Conservation (phyloP, 2,797 vertebrate genomes). For the Fistularia tabacaria region DNA sequence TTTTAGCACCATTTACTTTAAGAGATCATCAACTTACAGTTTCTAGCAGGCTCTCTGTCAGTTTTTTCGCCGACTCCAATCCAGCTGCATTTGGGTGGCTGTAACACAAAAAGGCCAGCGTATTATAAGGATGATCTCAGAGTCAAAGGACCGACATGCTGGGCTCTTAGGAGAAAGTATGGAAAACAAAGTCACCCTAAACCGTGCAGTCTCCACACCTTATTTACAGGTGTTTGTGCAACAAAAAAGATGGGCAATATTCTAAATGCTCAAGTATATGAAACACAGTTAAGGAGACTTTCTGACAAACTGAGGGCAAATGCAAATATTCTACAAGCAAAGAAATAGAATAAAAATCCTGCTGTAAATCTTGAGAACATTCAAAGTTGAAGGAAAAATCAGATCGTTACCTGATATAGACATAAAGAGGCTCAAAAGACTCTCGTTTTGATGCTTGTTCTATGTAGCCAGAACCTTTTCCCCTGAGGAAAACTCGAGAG, state of each 20-base stretch:
- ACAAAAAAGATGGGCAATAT: too few relatives aligned
- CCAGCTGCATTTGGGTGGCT: constrained; percentile 78
- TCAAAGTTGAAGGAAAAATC: not conserved
- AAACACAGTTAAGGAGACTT: too few relatives aligned
- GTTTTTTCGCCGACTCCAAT: constrained; percentile 77
- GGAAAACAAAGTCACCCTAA: too few relatives aligned
- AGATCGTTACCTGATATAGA: constrained; percentile 77
- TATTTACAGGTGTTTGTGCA: too few relatives aligned
- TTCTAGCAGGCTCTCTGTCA: constrained; percentile 78
- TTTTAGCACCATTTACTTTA: not conserved
- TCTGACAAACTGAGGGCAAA: too few relatives aligned
- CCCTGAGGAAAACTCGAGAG: constrained; percentile 78
- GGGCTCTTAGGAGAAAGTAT: too few relatives aligned
- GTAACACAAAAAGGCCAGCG: constrained; percentile 23
- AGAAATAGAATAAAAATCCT: too few relatives aligned
- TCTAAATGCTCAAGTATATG: too few relatives aligned
- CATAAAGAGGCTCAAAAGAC: constrained; percentile 81
- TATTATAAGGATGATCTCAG: too few relatives aligned
- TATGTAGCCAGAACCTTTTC: constrained; percentile 80
- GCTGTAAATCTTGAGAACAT: not conserved
- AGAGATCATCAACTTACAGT: constrained; percentile 64
- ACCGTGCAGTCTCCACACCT: too few relatives aligned
- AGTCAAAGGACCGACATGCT: too few relatives aligned
- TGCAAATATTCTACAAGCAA: too few relatives aligned
- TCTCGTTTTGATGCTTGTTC: constrained; percentile 81